Evolutionary conservation across 2,888 invertebrate genomes (phyloP), one percentile per base, ranked within the genome.

Genomic region (Acrobasis repandana): DNA sequence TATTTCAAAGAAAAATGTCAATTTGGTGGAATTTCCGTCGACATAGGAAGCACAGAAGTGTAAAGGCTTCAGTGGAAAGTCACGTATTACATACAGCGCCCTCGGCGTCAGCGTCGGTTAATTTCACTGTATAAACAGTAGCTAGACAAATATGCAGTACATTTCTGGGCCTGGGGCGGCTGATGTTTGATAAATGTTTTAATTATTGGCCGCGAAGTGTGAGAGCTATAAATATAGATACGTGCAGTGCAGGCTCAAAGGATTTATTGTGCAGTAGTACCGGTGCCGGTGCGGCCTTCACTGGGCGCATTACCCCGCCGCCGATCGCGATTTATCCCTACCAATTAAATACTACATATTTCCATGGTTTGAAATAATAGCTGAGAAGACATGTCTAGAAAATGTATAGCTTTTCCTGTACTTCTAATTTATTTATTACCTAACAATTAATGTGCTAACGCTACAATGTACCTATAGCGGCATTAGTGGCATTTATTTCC

Each of bases 181-280:
- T 63, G 68, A 64, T 61, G 58, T 69, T 69, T 71, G 75, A 73
- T 74, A 68, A 75, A 79, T 76, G 75, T 81, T 80, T 81, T 85
- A 85, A 86, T 83, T 80, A 79, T 76, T 75, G 71, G 72, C 69
- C 70, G 64, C 70, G 72, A 79, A 76, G 81, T 78, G 81, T 77
- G 67, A 78, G 72, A 70, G 74, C 67, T 68, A 78, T 83, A 81
- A 80, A 80, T 77, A 74, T 67, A 59, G 62, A 60, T 70, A 66
- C 70, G 71, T 72, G 67, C 63, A 66, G 65, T 68, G 65, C 66
- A 67, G 67, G 68, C 68, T 69, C 67, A 65, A 73, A 76, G 76
- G 78, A 83, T 82, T 82, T 82, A 80, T 79, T 74, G 75, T 79
- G 75, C 72, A 76, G 74, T 72, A 76, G 75, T 73, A 71, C 66